These are phyloP conservation scores for Pectinophora gossypiella DNA, from an alignment of 1,140 invertebrate species.

Conservation along the genomic window DNA sequence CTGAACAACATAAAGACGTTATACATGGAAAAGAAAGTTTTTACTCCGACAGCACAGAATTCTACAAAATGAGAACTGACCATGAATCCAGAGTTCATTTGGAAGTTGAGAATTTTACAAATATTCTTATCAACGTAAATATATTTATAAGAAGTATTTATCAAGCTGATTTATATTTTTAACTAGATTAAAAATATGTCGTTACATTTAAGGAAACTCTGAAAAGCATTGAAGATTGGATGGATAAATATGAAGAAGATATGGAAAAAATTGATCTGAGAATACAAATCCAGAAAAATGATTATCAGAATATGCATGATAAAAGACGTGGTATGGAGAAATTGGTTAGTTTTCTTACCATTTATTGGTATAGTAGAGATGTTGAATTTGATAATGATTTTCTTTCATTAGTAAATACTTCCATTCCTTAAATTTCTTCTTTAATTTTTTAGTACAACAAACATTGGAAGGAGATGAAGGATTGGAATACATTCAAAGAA, in stretches of 20 bases:
- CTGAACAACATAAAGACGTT: constrained; percentile 41
- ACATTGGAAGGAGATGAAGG: constrained; percentile 46
- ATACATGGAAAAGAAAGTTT: constrained; percentile 33
- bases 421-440: too few species aligned
- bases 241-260: constrained; percentile 63
- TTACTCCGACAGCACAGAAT: constrained; percentile 30
- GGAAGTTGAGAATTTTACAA: constrained; percentile 51
- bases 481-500: constrained; percentile 56
- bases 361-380: too few species aligned
- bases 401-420: too few species aligned
- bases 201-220: constrained; percentile 54
- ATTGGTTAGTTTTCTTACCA: too few species aligned
- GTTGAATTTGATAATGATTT: too few species aligned
- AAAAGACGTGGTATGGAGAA: constrained; percentile 45
- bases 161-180: too few species aligned
- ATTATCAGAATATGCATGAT: constrained; percentile 47
- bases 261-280: constrained; percentile 58
- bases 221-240: constrained; percentile 52
- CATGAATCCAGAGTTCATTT: constrained; percentile 51
- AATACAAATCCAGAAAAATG: constrained; percentile 57
- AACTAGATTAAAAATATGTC: too few species aligned
- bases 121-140: constrained; percentile 48
- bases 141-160: too few species aligned
- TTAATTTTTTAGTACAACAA: constrained; percentile 11
- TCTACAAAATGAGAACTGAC: constrained; percentile 40